Evolutionary conservation across 2,113 vertebrate genomes (phyloP).

Genomic region (Rattus rattus): DNA sequence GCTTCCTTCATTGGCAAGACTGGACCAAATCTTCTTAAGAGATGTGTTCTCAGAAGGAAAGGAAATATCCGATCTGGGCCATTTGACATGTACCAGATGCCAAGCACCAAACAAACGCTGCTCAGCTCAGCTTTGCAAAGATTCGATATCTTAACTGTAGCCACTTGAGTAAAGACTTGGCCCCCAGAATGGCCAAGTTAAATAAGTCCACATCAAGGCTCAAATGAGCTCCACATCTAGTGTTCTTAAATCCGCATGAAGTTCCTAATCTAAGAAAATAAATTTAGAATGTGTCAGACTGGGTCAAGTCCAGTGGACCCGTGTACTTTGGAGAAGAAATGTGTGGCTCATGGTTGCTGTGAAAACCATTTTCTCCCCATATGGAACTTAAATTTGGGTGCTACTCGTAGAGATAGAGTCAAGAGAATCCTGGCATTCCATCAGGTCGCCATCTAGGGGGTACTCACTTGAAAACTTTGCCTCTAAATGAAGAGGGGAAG

Average conservation of each 20-base stretch:
- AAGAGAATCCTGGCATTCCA: conserved; percentile 52
- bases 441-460: neutral
- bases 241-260: conserved; percentile 63
- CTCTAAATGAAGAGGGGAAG: neutral
- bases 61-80: conserved; percentile 65
- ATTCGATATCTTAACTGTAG: conserved; percentile 62
- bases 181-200: conserved; percentile 70
- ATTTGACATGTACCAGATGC: conserved; percentile 57
- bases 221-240: conserved; percentile 48
- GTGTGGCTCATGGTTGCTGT: neutral
- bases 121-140: conserved; percentile 71
- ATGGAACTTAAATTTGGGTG: neutral
- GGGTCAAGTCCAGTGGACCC: conserved; percentile 40
- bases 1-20: conserved; percentile 72
- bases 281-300: conserved; percentile 67
- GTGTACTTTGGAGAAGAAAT: conserved; percentile 62
- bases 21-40: conserved; percentile 64
- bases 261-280: conserved; percentile 74
- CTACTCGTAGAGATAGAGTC: neutral
- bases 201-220: conserved; percentile 67
- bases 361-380: neutral
- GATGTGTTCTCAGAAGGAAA: conserved; percentile 76
- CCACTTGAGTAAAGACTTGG: conserved; percentile 59
- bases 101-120: conserved; percentile 73
- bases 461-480: neutral